Evolutionary conservation across 1,140 invertebrate species (phyloP), one percentile per base, ranked within the genome.

Genomic region (Hyphantria cunea): DNA sequence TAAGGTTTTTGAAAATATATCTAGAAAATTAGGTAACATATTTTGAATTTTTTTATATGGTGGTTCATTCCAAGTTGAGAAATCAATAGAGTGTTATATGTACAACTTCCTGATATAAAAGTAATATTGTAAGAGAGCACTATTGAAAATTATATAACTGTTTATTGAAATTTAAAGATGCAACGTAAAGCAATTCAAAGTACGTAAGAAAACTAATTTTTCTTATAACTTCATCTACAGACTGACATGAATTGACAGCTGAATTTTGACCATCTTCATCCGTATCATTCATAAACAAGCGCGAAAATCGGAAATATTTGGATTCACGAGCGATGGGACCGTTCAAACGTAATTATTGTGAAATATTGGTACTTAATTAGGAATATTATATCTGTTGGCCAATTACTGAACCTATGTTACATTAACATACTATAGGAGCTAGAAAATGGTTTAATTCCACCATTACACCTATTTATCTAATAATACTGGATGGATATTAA

Each of bases 401-500:
- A 81, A n/a, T n/a, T n/a, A n/a, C n/a, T n/a, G n/a, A 80, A 82
- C 72, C 68, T 85, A 83, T 76, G 61, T 78, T 80, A 83, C 61
- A 62, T 82, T 81, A 77, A 72, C 45, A 73, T 64, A 73, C 74
- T 80, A 88, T 81, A 84, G 74, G 74, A 86, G 68, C 79, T 86
- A 88, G 76, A 81, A 72, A 79, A 80, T 82, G 77, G 74, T 66
- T 52, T 52, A 32, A 47, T 65, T 76, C 54, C 55, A 77, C 74
- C 76, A 79, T 83, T 81, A 87, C 49, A 84, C 75, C 80, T 86
- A 86, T 85, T 78, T 74, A 82, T 88, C 84, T 89, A 89, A 86
- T 86, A 86, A 88, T 88, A 89, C 82, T 89, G 86, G 86, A 89
- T 89, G 86, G 86, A 89, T 80, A 86, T 84, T 84, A 85, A 81